phyloP scores from a whole-genome alignment of 1,140 invertebrate genomes.

The Lordiphosa clarofinis region DNA sequence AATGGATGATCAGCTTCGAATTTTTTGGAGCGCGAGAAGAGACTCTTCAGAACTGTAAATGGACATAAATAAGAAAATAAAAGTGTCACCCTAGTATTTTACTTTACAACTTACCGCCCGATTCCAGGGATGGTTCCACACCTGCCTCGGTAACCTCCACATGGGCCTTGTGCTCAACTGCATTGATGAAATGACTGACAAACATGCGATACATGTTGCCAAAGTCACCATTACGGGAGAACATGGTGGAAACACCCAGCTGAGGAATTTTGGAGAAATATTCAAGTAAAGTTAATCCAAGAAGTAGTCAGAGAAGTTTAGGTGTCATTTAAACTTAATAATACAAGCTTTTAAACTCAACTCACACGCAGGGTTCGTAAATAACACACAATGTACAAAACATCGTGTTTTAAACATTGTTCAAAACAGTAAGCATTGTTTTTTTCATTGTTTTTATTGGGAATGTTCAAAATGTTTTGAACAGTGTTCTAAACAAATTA shows the following conservation, averaged over 20 bases:
- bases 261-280: no score
- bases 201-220: slow-evolving; percentile 86
- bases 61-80: background rate
- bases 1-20: slow-evolving; percentile 75
- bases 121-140: slow-evolving; percentile 81
- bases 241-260: slow-evolving; percentile 83
- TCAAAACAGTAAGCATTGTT: no score
- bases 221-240: slow-evolving; percentile 77
- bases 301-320: no score
- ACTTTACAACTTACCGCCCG: slow-evolving; percentile 79
- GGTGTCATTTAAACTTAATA: no score
- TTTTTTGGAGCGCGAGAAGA: slow-evolving; percentile 66
- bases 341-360: no score
- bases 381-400: no score
- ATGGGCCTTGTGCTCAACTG: slow-evolving; percentile 80
- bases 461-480: no score
- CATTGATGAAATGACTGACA: slow-evolving; percentile 77
- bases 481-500: no score
- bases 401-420: no score
- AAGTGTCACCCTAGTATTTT: background rate
- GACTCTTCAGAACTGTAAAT: slow-evolving; percentile 55
- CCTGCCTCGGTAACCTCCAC: slow-evolving; percentile 70
- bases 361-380: no score
- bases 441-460: no score
- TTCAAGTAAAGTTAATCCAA: no score